Evolutionary conservation across 1,140 invertebrate genomes (phyloP).

Genomic region (Oncopodura yosiiana): DNA sequence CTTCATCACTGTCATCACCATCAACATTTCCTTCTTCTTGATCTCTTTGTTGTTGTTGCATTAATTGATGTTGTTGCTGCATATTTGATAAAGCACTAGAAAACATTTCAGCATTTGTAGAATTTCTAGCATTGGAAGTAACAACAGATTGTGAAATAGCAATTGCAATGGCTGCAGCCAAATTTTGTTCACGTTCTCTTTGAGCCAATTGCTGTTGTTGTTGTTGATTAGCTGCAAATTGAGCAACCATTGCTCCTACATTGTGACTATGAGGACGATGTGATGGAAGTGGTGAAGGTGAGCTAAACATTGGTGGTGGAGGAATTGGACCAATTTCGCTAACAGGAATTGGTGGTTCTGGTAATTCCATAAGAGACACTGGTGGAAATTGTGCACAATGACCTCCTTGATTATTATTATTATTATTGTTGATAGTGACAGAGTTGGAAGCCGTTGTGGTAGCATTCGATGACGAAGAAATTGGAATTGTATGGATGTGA

Average conservation of each 20-base stretch:
- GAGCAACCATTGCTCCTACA: constrained; percentile 27
- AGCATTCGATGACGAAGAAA: constrained; percentile 12
- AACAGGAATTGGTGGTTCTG: constrained; percentile 78
- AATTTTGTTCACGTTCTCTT: constrained; percentile 32
- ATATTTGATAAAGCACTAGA: too few species aligned
- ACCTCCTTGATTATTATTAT: constrained; percentile 7
- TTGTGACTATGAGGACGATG: constrained; percentile 41
- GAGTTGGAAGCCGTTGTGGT: constrained; percentile 40
- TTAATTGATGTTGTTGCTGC: not conserved
- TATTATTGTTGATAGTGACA: constrained; percentile 26
- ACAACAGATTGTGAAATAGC: too few species aligned
- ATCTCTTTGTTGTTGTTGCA: not conserved
- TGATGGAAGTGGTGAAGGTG: constrained; percentile 60
- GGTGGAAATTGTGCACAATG: constrained; percentile 36
- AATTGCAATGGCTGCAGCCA: constrained; percentile 34
- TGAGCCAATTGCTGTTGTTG: constrained; percentile 32
- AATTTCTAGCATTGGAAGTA: too few species aligned
- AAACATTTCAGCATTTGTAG: constrained; percentile 25
- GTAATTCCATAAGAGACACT: constrained; percentile 68
- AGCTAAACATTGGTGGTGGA: constrained; percentile 89
- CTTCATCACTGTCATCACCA: constrained; percentile 48
- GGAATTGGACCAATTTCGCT: constrained; percentile 90
- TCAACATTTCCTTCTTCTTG: constrained; percentile 45
- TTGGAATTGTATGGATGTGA: too few species aligned
- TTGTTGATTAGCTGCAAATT: constrained; percentile 34